These are phyloP conservation scores for Acanthochromis polyacanthus DNA, from an alignment of 2,113 vertebrate genomes.

Conservation along the genomic window DNA sequence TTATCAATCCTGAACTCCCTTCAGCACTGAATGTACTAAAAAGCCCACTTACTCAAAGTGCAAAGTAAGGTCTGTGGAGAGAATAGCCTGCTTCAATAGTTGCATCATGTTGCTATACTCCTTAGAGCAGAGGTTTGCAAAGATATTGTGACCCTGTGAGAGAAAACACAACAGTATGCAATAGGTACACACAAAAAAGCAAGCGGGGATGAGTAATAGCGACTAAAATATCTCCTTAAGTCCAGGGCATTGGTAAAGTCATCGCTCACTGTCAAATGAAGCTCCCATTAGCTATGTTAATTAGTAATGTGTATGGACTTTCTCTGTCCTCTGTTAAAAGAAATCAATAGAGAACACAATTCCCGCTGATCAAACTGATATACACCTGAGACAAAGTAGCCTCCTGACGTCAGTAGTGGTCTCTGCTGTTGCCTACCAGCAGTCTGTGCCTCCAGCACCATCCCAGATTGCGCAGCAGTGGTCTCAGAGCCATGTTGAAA, in stretches of 20 bases:
- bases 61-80: conserved; percentile 87
- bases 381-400: conserved; percentile 35
- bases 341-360: conserved; percentile 67
- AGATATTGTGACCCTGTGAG: conserved; percentile 87
- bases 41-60: conserved; percentile 85
- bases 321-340: conserved; percentile 55
- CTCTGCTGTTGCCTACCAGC: conserved; percentile 5
- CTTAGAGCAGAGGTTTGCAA: conserved; percentile 86
- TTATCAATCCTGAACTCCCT: not conserved
- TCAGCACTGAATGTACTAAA: conserved; percentile 14
- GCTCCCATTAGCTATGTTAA: conserved; percentile 69
- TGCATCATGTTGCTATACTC: conserved; percentile 90
- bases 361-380: conserved; percentile 58
- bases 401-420: conserved; percentile 5
- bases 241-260: conserved; percentile 58
- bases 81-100: conserved; percentile 87
- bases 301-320: conserved; percentile 64
- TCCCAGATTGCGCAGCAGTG: no score
- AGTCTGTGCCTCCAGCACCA: no score
- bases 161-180: conserved; percentile 35
- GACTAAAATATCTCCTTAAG: conserved; percentile 40
- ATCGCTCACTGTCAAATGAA: conserved; percentile 70
- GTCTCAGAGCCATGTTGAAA: not conserved
- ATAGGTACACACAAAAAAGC: conserved; percentile 4
- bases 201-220: conserved; percentile 22